These are phyloP conservation scores for Pitta sordida DNA, from an alignment of 2,113 vertebrate species.

Conservation along the genomic window DNA sequence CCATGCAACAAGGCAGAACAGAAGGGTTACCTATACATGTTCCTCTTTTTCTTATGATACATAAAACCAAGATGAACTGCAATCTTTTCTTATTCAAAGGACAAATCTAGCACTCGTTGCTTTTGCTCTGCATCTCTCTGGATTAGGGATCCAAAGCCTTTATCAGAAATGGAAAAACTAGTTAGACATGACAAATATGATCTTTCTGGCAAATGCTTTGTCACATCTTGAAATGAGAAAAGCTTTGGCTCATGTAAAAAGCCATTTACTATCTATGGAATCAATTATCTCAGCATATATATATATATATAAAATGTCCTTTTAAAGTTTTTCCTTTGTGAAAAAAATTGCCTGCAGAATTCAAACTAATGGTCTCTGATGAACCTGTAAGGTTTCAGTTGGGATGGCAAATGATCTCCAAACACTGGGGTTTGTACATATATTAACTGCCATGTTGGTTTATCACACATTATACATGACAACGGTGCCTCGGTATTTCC, in stretches of 20 bases:
- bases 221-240: conserved; percentile 5
- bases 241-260: conserved; percentile 7
- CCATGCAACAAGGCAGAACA: background rate
- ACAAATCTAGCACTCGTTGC: background rate
- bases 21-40: background rate
- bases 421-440: background rate
- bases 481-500: background rate
- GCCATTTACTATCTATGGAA: background rate
- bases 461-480: background rate
- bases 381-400: background rate
- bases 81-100: background rate
- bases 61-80: background rate
- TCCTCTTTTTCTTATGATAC: background rate
- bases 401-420: background rate
- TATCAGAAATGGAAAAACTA: background rate
- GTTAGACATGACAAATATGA: background rate
- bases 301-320: background rate
- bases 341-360: background rate
- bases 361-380: background rate
- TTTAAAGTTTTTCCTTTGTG: background rate
- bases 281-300: background rate
- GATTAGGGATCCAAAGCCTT: background rate
- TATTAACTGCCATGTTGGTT: background rate
- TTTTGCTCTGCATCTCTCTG: background rate
- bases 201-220: background rate